A percentile compares a stretch with the other conserved stretches of the same genome.
Conservation (phyloP, 2,113 vertebrate genomes). For the Girardinichthys multiradiatus region DNA sequence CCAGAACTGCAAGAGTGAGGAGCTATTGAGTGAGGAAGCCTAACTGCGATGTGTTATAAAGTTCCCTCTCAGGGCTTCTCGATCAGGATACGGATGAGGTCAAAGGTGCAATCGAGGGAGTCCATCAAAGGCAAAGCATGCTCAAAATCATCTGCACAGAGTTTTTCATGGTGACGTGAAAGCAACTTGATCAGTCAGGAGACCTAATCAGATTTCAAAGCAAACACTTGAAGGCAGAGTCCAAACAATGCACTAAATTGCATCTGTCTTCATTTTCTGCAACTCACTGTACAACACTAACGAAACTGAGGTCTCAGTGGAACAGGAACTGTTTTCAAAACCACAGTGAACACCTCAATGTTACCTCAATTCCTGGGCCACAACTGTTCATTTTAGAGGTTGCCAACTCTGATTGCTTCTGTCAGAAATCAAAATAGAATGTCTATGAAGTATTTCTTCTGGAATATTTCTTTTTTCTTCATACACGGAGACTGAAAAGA, state of each 20-base stretch:
- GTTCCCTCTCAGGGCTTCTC: constrained; percentile 61
- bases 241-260: constrained; percentile 71
- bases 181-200: constrained; percentile 68
- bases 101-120: constrained; percentile 62
- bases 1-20: constrained; percentile 39
- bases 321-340: constrained; percentile 68
- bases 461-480: constrained; percentile 60
- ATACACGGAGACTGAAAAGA: constrained; percentile 52
- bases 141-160: constrained; percentile 68
- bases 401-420: constrained; percentile 73
- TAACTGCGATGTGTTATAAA: constrained; percentile 69
- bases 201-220: constrained; percentile 77
- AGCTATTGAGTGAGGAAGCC: constrained; percentile 50
- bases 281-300: constrained; percentile 65
- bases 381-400: constrained; percentile 70
- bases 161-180: constrained; percentile 67
- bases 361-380: constrained; percentile 57
- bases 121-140: constrained; percentile 57
- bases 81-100: constrained; percentile 62
- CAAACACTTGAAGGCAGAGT: constrained; percentile 71
- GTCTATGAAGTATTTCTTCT: constrained; percentile 65
- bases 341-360: constrained; percentile 70
- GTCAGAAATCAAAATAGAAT: constrained; percentile 79
- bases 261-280: constrained; percentile 76
- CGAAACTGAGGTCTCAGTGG: constrained; percentile 64